These are phyloP conservation scores for Lonchura striata DNA, from an alignment of 2,113 vertebrate species.

Conservation along the genomic window DNA sequence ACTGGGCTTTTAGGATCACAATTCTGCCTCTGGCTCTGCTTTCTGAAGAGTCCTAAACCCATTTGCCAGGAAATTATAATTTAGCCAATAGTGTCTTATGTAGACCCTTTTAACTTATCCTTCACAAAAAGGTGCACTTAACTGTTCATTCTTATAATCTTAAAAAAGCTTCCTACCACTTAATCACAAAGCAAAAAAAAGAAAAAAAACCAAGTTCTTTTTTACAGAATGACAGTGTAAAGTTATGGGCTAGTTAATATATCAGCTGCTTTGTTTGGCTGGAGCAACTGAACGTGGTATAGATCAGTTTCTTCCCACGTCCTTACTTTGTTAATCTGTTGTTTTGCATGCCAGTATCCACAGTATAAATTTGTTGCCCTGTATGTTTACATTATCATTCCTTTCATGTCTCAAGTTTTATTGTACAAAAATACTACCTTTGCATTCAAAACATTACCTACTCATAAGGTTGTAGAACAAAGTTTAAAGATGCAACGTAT, in stretches of 20 bases:
- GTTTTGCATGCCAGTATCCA: not conserved
- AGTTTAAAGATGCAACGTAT: not conserved
- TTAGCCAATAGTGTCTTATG: not conserved
- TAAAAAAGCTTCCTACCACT: not conserved
- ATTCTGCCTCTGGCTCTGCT: slow-evolving; percentile 46
- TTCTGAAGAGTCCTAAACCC: slow-evolving; percentile 9
- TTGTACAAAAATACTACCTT: not conserved
- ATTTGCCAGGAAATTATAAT: slow-evolving; percentile 7
- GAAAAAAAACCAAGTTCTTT: no score
- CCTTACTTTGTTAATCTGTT: not conserved
- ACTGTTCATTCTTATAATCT: not conserved
- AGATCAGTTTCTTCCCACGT: not conserved
- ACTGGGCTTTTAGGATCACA: slow-evolving; percentile 25
- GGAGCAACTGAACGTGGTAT: not conserved
- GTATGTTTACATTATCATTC: not conserved
- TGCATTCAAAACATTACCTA: not conserved
- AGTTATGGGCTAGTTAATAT: not conserved
- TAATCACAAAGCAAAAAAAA: not conserved
- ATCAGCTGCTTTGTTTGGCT: not conserved
- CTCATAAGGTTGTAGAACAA: not conserved
- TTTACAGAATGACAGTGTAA: not conserved
- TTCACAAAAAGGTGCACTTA: not conserved
- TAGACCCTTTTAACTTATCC: not conserved
- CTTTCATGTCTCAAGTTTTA: not conserved
- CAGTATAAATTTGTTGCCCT: not conserved